Conservation (phyloP, 1,140 invertebrate species). For the Megalopta genalis region DNA sequence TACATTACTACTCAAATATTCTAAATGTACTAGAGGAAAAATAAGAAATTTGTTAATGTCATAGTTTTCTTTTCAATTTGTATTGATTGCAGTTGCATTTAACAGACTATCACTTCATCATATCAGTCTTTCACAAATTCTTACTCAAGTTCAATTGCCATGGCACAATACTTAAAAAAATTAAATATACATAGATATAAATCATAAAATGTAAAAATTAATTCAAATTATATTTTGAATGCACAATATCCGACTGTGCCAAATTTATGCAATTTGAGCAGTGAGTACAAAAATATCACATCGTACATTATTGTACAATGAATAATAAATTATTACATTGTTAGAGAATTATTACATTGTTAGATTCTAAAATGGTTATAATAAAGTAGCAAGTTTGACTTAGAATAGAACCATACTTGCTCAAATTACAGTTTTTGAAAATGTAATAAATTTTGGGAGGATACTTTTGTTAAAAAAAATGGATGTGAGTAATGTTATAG, state of each 20-base stretch:
- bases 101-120: conserved; percentile 8
- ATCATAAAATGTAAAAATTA: conserved; percentile 21
- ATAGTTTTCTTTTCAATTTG: not conserved
- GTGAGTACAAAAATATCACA: conserved; percentile 1
- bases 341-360: conserved; percentile 7
- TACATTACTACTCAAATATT: conserved; percentile 8
- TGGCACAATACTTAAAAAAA: conserved; percentile 34
- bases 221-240: conserved; percentile 25
- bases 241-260: conserved; percentile 50
- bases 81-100: not conserved
- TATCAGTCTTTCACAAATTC: conserved; percentile 11
- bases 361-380: conserved; percentile 29
- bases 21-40: conserved; percentile 19
- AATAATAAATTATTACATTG: not conserved
- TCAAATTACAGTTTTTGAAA: conserved; percentile 50
- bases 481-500: not conserved
- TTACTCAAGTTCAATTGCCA: conserved; percentile 6
- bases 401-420: conserved; percentile 47
- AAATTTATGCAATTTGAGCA: conserved; percentile 33
- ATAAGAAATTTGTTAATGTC: not conserved
- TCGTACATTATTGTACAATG: too few species aligned
- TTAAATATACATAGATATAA: conserved; percentile 14
- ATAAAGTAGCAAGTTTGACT: conserved; percentile 8
- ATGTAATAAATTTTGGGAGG: not conserved
- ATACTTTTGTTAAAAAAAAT: conserved; percentile 21